Percentiles rank a stretch among this genome's conserved stretches.
Evolutionary conservation across 2,888 invertebrate species (phyloP).

Genomic region (Ormia ochracea): DNA sequence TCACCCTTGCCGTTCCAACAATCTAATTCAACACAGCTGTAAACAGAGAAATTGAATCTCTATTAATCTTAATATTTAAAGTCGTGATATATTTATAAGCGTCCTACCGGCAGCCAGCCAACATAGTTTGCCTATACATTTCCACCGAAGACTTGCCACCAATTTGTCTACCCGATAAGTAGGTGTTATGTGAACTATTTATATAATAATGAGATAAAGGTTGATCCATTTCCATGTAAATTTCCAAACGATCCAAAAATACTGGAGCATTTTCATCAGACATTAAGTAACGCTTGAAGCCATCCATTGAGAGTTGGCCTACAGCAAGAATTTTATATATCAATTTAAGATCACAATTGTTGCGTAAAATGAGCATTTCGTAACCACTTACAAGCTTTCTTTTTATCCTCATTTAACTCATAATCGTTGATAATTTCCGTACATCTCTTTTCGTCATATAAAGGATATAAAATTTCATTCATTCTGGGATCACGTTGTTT

Average conservation of each 20-base stretch:
- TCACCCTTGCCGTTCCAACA: slow-evolving; percentile 99
- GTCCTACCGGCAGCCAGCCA: slow-evolving; percentile 94
- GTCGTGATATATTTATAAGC: background rate
- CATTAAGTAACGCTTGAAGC: slow-evolving; percentile 98
- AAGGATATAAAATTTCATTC: slow-evolving; percentile 98
- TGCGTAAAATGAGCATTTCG: no score
- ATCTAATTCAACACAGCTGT: slow-evolving; percentile 96
- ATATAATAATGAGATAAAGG: slow-evolving; percentile 98
- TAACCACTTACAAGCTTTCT: slow-evolving; percentile 67
- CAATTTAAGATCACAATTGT: background rate
- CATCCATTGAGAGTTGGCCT: slow-evolving; percentile 94
- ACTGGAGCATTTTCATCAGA: slow-evolving; percentile 99
- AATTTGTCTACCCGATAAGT: slow-evolving; percentile 95
- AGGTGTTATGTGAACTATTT: slow-evolving; percentile 98
- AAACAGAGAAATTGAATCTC: background rate
- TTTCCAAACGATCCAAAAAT: slow-evolving; percentile 97
- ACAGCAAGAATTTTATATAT: background rate
- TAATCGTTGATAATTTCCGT: slow-evolving; percentile 95
- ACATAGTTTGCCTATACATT: slow-evolving; percentile 97
- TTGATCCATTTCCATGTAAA: slow-evolving; percentile 99
- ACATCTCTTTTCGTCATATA: slow-evolving; percentile 96
- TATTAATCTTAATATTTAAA: background rate
- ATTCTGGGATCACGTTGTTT: slow-evolving; percentile 98
- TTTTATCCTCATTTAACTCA: slow-evolving; percentile 86
- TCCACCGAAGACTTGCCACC: slow-evolving; percentile 99